These are phyloP conservation scores for Vultur gryphus DNA, from an alignment of 2,797 vertebrate species.

Conservation along the genomic window DNA sequence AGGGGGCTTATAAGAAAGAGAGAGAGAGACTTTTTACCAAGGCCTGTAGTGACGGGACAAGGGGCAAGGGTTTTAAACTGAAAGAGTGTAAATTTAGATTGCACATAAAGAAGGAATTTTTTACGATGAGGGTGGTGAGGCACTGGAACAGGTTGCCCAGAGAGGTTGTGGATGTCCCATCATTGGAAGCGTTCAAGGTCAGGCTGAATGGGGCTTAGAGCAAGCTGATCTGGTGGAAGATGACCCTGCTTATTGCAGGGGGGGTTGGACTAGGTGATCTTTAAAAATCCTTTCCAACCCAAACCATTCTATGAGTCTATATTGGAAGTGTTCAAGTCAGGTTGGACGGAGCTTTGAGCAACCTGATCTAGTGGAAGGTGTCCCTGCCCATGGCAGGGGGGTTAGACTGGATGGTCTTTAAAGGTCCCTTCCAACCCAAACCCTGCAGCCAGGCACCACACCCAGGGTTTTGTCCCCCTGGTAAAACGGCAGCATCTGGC, in stretches of 20 bases:
- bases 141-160: not conserved
- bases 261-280: not conserved
- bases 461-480: not conserved
- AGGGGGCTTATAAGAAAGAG: not conserved
- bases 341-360: not conserved
- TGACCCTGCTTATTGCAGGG: not conserved
- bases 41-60: not conserved
- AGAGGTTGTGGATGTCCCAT: not conserved
- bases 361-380: not conserved
- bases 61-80: not conserved
- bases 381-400: no score
- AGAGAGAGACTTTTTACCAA: not conserved
- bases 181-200: not conserved
- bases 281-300: not conserved
- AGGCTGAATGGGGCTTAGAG: not conserved
- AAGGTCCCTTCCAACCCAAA: not conserved
- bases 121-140: not conserved
- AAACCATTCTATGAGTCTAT: no score
- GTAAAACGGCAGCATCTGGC: not conserved
- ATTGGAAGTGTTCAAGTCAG: not conserved
- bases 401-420: not conserved
- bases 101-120: not conserved
- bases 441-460: not conserved
- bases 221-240: not conserved
- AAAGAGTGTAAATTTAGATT: not conserved